Evolutionary conservation across 2,888 invertebrate genomes (phyloP).

Genomic region (Ditula angustiorana): DNA sequence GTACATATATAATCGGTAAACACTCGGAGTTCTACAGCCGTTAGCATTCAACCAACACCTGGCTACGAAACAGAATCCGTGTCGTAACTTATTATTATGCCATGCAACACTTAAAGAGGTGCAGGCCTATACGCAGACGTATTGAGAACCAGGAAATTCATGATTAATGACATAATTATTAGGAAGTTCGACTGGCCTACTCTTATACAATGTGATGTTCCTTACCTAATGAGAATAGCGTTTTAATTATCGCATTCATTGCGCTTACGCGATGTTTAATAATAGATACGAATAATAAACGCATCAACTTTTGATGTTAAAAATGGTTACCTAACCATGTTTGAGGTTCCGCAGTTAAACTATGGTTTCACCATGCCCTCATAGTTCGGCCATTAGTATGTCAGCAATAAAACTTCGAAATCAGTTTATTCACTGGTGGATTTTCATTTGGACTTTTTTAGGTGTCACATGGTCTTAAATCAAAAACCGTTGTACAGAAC

Average conservation of each 20-base stretch:
- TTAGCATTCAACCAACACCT: slow-evolving; percentile 41
- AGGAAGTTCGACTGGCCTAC: slow-evolving; percentile 35
- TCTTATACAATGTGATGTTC: slow-evolving; percentile 23
- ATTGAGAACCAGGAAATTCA: slow-evolving; percentile 58
- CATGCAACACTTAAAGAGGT: slow-evolving; percentile 32
- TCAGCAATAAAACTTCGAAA: too few species aligned
- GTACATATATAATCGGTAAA: slow-evolving; percentile 8
- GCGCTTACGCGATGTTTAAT: neutral
- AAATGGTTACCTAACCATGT: neutral
- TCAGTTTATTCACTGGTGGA: neutral
- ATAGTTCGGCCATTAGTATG: neutral
- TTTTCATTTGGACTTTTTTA: too few species aligned
- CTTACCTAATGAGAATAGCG: slow-evolving; percentile 7
- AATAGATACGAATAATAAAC: neutral
- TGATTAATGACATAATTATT: slow-evolving; percentile 56
- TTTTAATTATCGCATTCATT: slow-evolving; percentile 6
- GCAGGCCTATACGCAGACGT: slow-evolving; percentile 15
- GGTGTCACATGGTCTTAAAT: too few species aligned
- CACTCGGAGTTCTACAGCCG: slow-evolving; percentile 8
- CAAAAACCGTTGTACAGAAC: too few species aligned
- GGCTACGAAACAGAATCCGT: slow-evolving; percentile 34
- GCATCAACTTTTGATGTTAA: neutral
- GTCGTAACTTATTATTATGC: slow-evolving; percentile 36
- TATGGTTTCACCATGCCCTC: neutral
- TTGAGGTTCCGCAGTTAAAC: neutral